Percentiles rank a stretch among this genome's conserved stretches.
Conservation (phyloP, 1,140 invertebrate genomes). For the Brachionus angularis region DNA sequence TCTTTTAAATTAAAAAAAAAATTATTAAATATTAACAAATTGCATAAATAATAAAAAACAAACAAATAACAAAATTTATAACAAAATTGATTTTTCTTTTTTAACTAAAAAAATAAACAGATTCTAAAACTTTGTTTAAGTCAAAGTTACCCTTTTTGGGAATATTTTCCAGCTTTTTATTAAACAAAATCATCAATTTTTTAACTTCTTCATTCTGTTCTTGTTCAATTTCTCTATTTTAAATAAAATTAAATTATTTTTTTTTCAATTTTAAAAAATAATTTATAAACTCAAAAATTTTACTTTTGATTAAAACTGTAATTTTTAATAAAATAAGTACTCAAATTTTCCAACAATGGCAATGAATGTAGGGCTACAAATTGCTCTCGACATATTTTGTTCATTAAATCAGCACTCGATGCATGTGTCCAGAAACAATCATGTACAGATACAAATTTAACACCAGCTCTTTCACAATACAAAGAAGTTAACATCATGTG, state of each 20-base stretch:
- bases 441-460: slow-evolving; percentile 93
- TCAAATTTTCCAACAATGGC: slow-evolving; percentile 68
- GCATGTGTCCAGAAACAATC: slow-evolving; percentile 99
- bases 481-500: slow-evolving; percentile 99
- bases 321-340: slow-evolving; percentile 23
- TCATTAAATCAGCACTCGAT: slow-evolving; percentile 78
- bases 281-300: not conserved
- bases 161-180: slow-evolving; percentile 16
- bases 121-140: slow-evolving; percentile 17
- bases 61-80: not conserved
- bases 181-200: slow-evolving; percentile 16
- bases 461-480: slow-evolving; percentile 70
- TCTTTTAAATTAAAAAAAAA: no score
- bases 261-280: not conserved
- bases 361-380: slow-evolving; percentile 88
- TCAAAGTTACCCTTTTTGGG: slow-evolving; percentile 31
- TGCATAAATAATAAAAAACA: no score
- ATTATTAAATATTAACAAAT: no score
- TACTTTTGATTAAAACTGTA: slow-evolving; percentile 18
- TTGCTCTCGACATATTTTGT: slow-evolving; percentile 88
- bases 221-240: slow-evolving; percentile 43
- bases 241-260: not conserved
- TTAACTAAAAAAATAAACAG: slow-evolving; percentile 43
- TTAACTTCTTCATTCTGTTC: slow-evolving; percentile 1
- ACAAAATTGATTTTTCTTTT: not conserved